phyloP scores from a whole-genome alignment of 2,113 vertebrate species.

The Oxyura jamaicensis region DNA sequence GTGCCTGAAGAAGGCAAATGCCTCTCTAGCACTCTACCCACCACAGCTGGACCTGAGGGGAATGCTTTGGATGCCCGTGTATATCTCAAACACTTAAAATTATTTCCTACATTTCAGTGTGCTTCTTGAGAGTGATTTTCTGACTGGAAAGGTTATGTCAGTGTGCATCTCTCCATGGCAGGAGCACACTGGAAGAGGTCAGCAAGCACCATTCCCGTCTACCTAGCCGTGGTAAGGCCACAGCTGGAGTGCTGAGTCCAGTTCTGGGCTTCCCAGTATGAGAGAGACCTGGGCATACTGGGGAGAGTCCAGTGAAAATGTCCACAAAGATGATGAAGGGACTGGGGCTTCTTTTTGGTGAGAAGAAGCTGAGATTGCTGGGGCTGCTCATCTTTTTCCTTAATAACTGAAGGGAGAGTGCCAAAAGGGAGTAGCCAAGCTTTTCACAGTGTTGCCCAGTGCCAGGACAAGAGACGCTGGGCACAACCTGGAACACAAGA shows the following conservation, averaged over 20 bases:
- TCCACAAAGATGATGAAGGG: no score
- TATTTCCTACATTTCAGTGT: not conserved
- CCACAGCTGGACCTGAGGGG: not conserved
- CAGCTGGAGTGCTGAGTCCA: not conserved
- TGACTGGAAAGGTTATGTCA: not conserved
- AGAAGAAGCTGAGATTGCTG: no score
- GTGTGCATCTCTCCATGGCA: not conserved
- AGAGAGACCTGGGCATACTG: no score
- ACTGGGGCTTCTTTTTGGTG: no score
- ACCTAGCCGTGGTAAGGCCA: not conserved
- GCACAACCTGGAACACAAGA: not conserved
- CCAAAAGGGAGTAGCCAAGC: no score
- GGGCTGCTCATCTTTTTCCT: no score
- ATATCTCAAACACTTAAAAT: not conserved
- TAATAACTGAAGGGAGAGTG: no score
- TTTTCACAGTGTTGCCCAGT: no score
- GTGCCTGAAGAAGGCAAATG: not conserved
- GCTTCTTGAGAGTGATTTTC: not conserved
- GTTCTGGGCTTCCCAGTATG: no score
- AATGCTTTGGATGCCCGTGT: not conserved
- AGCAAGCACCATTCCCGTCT: not conserved
- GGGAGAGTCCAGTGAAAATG: no score
- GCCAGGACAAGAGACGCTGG: not conserved
- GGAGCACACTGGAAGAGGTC: not conserved
- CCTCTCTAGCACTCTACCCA: not conserved